Percentiles rank a stretch among this genome's conserved stretches.
These are phyloP conservation scores for Malurus leucopterus DNA, from an alignment of 2,797 vertebrate genomes.

Conservation along the genomic window DNA sequence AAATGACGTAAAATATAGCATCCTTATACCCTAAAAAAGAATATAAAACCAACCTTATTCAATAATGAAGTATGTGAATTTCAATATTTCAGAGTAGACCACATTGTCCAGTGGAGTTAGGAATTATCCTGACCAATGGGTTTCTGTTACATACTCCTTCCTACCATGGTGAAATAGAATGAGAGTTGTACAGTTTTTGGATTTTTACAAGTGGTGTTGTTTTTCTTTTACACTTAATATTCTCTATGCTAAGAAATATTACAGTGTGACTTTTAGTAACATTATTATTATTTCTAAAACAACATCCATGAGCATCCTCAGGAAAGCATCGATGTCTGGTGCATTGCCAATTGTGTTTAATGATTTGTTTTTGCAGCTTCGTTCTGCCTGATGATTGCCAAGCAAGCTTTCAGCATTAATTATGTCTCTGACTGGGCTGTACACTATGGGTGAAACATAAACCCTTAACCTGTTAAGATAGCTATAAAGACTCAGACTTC, in stretches of 20 bases:
- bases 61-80: not conserved
- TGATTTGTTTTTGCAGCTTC: conserved; percentile 35
- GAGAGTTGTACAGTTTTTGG: not conserved
- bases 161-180: not conserved
- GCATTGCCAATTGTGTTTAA: not conserved
- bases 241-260: not conserved
- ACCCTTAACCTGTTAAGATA: not conserved
- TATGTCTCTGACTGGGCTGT: not conserved
- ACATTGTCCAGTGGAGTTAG: not conserved
- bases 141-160: not conserved
- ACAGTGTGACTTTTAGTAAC: not conserved
- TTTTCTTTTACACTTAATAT: not conserved
- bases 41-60: not conserved
- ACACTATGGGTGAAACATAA: not conserved
- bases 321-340: conserved; percentile 10
- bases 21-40: not conserved
- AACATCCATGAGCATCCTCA: not conserved
- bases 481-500: not conserved
- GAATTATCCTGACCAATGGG: not conserved
- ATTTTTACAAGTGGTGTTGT: not conserved
- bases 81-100: not conserved
- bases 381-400: not conserved
- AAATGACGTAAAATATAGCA: not conserved
- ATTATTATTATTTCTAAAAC: conserved; percentile 3
- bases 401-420: conserved; percentile 37